Percentiles rank a stretch among this genome's conserved stretches.
These are phyloP conservation scores for Drosophila obscura DNA, from an alignment of 1,140 invertebrate species.

Conservation along the genomic window DNA sequence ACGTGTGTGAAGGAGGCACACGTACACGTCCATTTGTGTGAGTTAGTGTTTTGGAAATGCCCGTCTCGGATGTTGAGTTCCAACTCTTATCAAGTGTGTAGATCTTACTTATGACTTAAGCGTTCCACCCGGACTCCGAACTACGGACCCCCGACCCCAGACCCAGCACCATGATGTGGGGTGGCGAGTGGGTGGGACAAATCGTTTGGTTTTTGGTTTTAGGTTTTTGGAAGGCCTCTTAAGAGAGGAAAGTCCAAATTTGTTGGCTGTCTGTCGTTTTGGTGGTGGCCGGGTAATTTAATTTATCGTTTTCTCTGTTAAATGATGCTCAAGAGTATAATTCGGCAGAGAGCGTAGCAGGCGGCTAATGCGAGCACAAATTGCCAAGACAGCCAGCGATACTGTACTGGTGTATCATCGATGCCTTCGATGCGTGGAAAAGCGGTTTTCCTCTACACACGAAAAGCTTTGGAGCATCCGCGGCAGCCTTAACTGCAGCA, in stretches of 20 bases:
- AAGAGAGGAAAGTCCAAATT: constrained; percentile 73
- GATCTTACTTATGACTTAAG: constrained; percentile 80
- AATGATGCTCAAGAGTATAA: constrained; percentile 82
- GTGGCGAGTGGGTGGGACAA: neutral
- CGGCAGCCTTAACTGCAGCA: neutral
- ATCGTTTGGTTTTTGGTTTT: no score
- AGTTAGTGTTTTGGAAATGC: constrained; percentile 79
- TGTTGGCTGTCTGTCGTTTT: constrained; percentile 62
- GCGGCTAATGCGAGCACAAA: constrained; percentile 77
- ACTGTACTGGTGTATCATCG: constrained; percentile 40
- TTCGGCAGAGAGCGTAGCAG: constrained; percentile 53
- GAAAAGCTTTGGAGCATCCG: neutral
- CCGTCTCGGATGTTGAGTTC: constrained; percentile 75
- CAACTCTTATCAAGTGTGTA: constrained; percentile 79
- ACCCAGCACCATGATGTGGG: neutral
- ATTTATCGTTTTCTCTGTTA: constrained; percentile 82
- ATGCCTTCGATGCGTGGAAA: neutral
- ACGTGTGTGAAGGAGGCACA: constrained; percentile 26
- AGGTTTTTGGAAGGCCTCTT: no score
- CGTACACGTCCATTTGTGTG: constrained; percentile 78
- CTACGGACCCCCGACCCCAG: neutral
- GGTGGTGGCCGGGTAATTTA: constrained; percentile 69
- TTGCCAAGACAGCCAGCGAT: constrained; percentile 46
- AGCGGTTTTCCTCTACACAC: no score
- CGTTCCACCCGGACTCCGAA: constrained; percentile 26